These are phyloP conservation scores for Archilochus colubris DNA, from an alignment of 2,113 vertebrate genomes.

Conservation along the genomic window DNA sequence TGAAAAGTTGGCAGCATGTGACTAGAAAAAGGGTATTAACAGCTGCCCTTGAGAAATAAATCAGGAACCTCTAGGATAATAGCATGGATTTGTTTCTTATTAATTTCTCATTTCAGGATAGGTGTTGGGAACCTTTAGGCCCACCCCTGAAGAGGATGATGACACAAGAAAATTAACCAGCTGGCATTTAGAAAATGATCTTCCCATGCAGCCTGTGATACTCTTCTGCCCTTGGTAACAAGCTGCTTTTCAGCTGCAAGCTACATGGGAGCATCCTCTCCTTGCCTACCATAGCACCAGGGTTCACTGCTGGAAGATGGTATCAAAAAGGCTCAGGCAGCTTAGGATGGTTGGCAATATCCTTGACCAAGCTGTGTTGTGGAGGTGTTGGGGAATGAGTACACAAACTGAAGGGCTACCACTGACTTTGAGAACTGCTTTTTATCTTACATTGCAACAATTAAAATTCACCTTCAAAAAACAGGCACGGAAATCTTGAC, in stretches of 20 bases:
- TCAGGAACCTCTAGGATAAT: neutral
- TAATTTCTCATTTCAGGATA: neutral
- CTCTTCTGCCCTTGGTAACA: neutral
- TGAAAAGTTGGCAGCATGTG: neutral
- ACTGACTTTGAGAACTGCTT: neutral
- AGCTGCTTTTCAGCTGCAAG: neutral
- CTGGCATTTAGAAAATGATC: neutral
- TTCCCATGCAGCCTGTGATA: neutral
- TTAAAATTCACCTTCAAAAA: neutral
- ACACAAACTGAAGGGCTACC: fast-evolving
- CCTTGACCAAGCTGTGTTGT: neutral
- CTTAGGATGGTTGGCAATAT: neutral
- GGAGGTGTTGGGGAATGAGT: neutral
- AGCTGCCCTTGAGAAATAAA: neutral
- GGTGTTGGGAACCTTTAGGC: neutral
- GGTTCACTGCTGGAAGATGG: neutral
- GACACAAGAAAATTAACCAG: neutral
- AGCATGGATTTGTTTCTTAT: neutral
- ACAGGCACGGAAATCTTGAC: neutral
- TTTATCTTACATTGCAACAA: neutral
- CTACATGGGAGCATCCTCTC: neutral
- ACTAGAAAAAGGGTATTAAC: neutral
- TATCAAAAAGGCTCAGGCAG: neutral
- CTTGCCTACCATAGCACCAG: neutral
- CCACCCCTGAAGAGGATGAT: neutral